Percentiles rank a stretch among this genome's conserved stretches.
Conservation (phyloP, 2,797 vertebrate species). For the Aldrovandia affinis region DNA sequence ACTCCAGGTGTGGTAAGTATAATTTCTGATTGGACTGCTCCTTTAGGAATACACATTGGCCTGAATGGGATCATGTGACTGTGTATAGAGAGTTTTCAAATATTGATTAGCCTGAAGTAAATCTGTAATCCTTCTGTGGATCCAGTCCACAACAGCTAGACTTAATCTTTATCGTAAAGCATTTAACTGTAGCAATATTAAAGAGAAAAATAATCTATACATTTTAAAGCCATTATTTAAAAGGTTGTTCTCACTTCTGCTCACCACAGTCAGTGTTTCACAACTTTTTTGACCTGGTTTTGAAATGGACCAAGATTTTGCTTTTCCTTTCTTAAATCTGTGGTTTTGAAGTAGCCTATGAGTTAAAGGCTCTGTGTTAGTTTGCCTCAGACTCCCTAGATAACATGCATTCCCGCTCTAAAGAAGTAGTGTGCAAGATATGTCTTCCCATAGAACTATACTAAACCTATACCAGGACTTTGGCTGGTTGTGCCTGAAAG, state of each 20-base stretch:
- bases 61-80: not conserved
- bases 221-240: not conserved
- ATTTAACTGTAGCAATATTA: not conserved
- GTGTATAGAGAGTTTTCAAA: not conserved
- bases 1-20: not conserved
- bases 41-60: not conserved
- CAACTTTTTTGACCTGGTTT: not conserved
- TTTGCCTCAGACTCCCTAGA: not conserved
- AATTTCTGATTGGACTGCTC: not conserved
- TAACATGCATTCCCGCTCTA: not conserved
- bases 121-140: too few species aligned
- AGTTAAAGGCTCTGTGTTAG: not conserved
- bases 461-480: not conserved
- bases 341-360: not conserved
- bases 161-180: not conserved
- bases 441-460: not conserved
- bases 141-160: too few species aligned
- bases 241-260: not conserved
- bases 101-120: too few species aligned
- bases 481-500: not conserved
- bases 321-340: not conserved
- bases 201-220: not conserved
- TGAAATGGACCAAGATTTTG: not conserved
- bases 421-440: not conserved
- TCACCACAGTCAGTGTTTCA: not conserved